These are phyloP conservation scores for Parapsyche elsis DNA, from an alignment of 1,140 invertebrate species.

Conservation along the genomic window DNA sequence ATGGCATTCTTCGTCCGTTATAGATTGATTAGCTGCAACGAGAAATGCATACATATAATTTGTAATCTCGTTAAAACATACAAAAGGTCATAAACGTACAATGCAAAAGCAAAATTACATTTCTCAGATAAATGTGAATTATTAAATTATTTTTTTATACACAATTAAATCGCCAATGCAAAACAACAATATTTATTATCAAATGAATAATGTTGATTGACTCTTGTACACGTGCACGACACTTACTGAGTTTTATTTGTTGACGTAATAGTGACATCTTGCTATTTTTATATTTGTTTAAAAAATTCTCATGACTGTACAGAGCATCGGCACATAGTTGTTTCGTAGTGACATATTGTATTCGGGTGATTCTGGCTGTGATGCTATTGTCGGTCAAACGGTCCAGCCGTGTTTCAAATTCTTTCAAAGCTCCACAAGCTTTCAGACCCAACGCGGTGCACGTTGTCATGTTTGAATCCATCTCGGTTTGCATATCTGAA, in stretches of 20 bases:
- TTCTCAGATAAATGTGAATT: not conserved
- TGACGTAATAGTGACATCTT: constrained; percentile 80
- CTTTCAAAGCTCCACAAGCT: constrained; percentile 62
- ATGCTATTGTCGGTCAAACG: constrained; percentile 57
- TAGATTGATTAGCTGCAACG: constrained; percentile 67
- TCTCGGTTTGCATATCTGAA: constrained; percentile 69
- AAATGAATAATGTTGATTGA: not conserved
- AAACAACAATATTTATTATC: constrained; percentile 28
- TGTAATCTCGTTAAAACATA: constrained; percentile 14
- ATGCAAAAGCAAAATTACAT: not conserved
- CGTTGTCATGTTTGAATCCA: constrained; percentile 63
- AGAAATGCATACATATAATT: constrained; percentile 34
- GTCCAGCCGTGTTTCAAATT: constrained; percentile 59
- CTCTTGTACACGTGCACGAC: constrained; percentile 6
- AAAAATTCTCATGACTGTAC: constrained; percentile 78
- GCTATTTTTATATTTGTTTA: constrained; percentile 77
- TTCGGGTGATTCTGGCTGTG: constrained; percentile 62
- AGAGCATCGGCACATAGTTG: constrained; percentile 71
- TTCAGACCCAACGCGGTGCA: constrained; percentile 60
- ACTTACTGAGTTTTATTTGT: constrained; percentile 80
- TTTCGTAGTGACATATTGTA: constrained; percentile 67
- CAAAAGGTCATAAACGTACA: not conserved
- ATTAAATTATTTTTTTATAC: too few species aligned
- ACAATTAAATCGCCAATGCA: not conserved
- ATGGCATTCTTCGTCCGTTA: constrained; percentile 69